These are phyloP conservation scores for Tangara arthus DNA, from an alignment of 2,797 vertebrate species.

Conservation along the genomic window DNA sequence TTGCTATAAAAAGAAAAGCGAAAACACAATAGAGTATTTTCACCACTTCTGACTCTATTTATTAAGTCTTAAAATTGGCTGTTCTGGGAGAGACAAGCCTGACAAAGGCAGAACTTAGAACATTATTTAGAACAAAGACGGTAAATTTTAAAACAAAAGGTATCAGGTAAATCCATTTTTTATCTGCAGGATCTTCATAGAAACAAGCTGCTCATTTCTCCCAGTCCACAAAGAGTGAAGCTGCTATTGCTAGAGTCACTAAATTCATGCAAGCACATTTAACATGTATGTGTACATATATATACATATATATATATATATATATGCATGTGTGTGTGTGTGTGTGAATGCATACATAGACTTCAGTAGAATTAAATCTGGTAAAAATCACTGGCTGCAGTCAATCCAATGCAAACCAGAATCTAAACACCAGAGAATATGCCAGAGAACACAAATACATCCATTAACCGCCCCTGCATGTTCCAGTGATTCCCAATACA, in stretches of 20 bases:
- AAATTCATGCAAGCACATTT: background rate
- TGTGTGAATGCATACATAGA: background rate
- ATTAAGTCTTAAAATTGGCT: background rate
- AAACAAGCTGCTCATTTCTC: background rate
- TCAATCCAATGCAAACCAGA: background rate
- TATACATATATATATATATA: too few species aligned
- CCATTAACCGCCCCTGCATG: rapidly evolving
- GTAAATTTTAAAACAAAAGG: background rate
- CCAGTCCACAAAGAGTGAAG: background rate
- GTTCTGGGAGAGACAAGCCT: background rate
- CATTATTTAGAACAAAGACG: background rate
- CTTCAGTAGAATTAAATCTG: background rate
- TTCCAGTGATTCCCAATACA: background rate
- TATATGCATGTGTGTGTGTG: background rate
- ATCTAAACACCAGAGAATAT: background rate
- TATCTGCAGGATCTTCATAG: background rate
- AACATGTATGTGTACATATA: background rate
- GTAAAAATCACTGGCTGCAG: background rate
- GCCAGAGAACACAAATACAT: background rate
- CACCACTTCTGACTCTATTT: background rate
- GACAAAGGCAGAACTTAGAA: background rate
- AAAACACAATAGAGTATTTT: background rate
- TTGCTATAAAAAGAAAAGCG: background rate
- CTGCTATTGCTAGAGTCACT: background rate
- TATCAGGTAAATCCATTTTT: background rate